These are phyloP conservation scores for Sorex fumeus DNA, from an alignment of 2,113 vertebrate species.

Conservation along the genomic window DNA sequence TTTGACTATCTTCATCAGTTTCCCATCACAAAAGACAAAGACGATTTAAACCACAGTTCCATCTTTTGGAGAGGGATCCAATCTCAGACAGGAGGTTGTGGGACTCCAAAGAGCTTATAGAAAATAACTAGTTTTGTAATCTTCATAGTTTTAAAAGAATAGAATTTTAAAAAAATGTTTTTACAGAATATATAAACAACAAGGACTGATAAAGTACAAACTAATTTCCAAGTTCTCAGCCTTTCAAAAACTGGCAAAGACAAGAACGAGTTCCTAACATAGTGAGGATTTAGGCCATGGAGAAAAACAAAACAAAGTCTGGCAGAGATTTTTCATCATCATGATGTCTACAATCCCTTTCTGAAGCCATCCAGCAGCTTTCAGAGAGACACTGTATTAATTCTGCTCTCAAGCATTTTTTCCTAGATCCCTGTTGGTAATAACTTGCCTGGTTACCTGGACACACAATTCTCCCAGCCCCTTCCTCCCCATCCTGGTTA, in stretches of 20 bases:
- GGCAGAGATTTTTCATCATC: constrained; percentile 4
- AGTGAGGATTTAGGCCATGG: constrained; percentile 20
- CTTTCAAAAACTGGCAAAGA: constrained; percentile 64
- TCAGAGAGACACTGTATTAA: not conserved
- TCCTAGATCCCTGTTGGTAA: not conserved
- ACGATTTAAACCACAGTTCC: not conserved
- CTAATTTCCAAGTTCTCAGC: constrained; percentile 49
- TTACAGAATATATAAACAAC: constrained; percentile 44
- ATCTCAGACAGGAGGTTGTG: not conserved
- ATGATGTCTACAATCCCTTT: not conserved
- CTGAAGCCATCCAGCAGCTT: constrained; percentile 17
- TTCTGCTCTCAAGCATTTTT: constrained; percentile 11
- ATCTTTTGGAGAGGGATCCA: not conserved
- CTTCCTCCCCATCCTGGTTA: not conserved
- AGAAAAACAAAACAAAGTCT: constrained; percentile 26
- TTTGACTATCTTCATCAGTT: not conserved
- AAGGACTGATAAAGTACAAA: constrained; percentile 16
- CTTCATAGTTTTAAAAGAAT: not conserved
- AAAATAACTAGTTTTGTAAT: constrained; percentile 31
- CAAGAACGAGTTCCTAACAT: not conserved
- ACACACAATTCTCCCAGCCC: not conserved
- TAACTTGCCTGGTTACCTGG: not conserved
- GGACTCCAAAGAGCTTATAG: not conserved
- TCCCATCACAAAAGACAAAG: constrained; percentile 5
- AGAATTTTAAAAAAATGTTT: not conserved